Evolutionary conservation across 1,140 invertebrate genomes (phyloP).

Genomic region (Hycleus cichorii): DNA sequence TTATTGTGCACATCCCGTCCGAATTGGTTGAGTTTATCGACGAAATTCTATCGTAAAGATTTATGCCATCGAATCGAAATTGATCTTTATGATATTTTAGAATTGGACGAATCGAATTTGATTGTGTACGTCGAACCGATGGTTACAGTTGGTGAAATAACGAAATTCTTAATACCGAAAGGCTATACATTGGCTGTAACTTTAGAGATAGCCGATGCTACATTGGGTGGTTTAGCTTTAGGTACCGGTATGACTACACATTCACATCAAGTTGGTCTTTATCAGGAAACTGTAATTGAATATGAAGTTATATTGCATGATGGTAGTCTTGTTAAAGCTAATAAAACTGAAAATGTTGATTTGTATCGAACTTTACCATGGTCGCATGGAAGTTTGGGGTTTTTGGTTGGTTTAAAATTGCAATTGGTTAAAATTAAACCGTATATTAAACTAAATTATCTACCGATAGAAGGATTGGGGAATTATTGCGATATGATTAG

Average conservation of each 20-base stretch:
- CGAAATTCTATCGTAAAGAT: conserved; percentile 58
- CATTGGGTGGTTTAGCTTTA: conserved; percentile 50
- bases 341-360: conserved; percentile 42
- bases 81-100: conserved; percentile 49
- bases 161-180: conserved; percentile 43
- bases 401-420: conserved; percentile 47
- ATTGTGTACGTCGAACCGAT: conserved; percentile 43
- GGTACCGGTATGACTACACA: conserved; percentile 50
- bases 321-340: conserved; percentile 44
- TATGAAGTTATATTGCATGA: conserved; percentile 50
- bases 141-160: conserved; percentile 50
- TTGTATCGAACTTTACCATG: conserved; percentile 48
- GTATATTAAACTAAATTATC: conserved; percentile 48
- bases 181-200: conserved; percentile 51
- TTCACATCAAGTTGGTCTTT: conserved; percentile 46
- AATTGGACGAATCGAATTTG: conserved; percentile 43
- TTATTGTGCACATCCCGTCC: conserved; percentile 57
- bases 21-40: conserved; percentile 61
- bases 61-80: conserved; percentile 54
- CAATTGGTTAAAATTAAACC: conserved; percentile 46
- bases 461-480: conserved; percentile 45
- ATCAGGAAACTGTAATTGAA: conserved; percentile 47
- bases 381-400: conserved; percentile 52
- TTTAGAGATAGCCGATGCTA: conserved; percentile 46
- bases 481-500: conserved; percentile 48